Conservation (phyloP, 1,140 invertebrate species). For the Drosophila tsacasi region DNA sequence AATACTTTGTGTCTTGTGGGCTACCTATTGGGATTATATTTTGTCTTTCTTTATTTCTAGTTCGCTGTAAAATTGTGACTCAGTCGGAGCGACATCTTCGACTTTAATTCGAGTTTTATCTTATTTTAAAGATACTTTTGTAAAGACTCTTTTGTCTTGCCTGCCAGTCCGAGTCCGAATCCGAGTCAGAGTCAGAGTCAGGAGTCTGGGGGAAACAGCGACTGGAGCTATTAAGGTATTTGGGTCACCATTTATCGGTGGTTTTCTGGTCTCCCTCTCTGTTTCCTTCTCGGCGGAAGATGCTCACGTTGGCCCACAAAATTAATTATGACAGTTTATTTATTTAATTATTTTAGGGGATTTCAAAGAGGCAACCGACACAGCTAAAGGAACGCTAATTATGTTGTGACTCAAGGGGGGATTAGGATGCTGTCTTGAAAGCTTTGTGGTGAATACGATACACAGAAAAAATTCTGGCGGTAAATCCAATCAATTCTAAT, state of each 20-base stretch:
- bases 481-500: no score
- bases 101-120: conserved; percentile 42
- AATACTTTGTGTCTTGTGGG: conserved; percentile 67
- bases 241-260: conserved; percentile 55
- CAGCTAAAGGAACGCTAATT: conserved; percentile 49
- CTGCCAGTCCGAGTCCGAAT: not conserved
- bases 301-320: conserved; percentile 57
- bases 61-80: conserved; percentile 53
- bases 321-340: conserved; percentile 84
- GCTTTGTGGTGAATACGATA: not conserved
- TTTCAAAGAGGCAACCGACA: conserved; percentile 61
- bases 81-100: conserved; percentile 51
- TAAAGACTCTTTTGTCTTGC: conserved; percentile 47
- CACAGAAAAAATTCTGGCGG: no score
- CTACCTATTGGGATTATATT: conserved; percentile 58
- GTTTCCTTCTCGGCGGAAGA: conserved; percentile 23
- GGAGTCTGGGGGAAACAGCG: conserved; percentile 18
- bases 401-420: conserved; percentile 74
- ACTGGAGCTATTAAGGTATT: conserved; percentile 58
- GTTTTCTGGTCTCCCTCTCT: conserved; percentile 21
- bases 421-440: conserved; percentile 40
- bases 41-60: conserved; percentile 19
- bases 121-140: conserved; percentile 47
- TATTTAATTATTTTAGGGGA: conserved; percentile 76
- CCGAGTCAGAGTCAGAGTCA: not conserved